Conservation (phyloP, 2,113 vertebrate species). For the Hippocampus abdominalis region DNA sequence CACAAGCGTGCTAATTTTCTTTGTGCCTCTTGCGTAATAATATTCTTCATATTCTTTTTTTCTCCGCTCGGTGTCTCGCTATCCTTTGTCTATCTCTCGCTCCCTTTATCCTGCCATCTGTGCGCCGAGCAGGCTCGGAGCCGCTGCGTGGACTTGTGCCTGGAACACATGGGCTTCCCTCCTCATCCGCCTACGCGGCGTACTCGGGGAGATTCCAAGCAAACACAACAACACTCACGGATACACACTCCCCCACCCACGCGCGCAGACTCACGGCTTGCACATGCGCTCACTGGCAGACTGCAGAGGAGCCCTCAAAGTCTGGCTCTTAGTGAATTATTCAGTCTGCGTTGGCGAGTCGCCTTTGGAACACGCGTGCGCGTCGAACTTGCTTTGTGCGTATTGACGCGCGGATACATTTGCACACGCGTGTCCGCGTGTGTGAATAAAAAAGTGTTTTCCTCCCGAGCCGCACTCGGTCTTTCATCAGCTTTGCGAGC, state of each 20-base stretch:
- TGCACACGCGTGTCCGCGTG: constrained; percentile 6
- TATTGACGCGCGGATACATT: not conserved
- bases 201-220: constrained; percentile 57
- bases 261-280: constrained; percentile 12
- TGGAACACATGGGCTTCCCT: constrained; percentile 58
- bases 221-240: constrained; percentile 21
- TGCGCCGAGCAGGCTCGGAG: constrained; percentile 16
- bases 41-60: not conserved
- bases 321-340: constrained; percentile 62
- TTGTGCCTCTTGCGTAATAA: too few species aligned
- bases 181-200: constrained; percentile 42
- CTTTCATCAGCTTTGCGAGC: constrained; percentile 40
- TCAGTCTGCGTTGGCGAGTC: constrained; percentile 55
- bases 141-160: constrained; percentile 32
- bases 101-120: constrained; percentile 12
- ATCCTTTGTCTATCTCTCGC: not conserved
- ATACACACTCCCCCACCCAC: constrained; percentile 6
- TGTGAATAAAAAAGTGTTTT: constrained; percentile 45
- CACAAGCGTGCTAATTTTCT: not conserved
- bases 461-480: constrained; percentile 21
- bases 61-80: not conserved
- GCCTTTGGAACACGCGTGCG: constrained; percentile 17
- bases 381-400: constrained; percentile 24
- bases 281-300: constrained; percentile 35
- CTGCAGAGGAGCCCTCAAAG: constrained; percentile 38